Evolutionary conservation across 2,888 invertebrate species (phyloP).

Genomic region (Criorhina ranunculi): DNA sequence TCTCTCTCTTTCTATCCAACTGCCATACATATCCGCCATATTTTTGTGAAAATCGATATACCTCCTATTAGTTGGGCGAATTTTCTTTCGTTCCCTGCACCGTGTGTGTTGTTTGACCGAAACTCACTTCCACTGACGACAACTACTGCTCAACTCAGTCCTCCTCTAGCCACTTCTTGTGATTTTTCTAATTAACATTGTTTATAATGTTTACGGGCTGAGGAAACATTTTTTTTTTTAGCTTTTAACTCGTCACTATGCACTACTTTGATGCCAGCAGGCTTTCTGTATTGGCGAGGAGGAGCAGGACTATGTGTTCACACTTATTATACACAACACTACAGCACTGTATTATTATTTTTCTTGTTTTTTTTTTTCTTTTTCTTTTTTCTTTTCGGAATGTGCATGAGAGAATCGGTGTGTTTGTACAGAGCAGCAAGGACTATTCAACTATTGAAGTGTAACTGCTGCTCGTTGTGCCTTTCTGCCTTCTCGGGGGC

Average conservation of each 20-base stretch:
- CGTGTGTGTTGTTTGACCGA: conserved; percentile 47
- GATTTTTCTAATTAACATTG: conserved; percentile 71
- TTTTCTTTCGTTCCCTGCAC: conserved; percentile 71
- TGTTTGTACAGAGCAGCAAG: conserved; percentile 45
- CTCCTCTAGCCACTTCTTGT: conserved; percentile 65
- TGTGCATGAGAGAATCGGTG: conserved; percentile 37
- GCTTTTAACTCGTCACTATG: conserved; percentile 3
- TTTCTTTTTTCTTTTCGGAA: conserved; percentile 19
- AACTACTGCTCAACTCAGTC: conserved; percentile 35
- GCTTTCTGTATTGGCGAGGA: no score
- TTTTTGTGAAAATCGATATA: conserved; percentile 77
- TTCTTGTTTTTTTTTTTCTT: conserved; percentile 3
- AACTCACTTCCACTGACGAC: conserved; percentile 44
- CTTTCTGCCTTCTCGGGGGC: conserved; percentile 9
- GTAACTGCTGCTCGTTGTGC: conserved; percentile 38
- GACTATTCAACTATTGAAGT: conserved; percentile 45
- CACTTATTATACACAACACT: conserved; percentile 49
- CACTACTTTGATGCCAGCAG: neutral
- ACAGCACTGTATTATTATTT: conserved; percentile 28
- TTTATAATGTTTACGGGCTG: conserved; percentile 52
- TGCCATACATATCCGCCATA: conserved; percentile 70
- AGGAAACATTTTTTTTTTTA: conserved; percentile 38
- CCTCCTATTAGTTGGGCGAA: conserved; percentile 76
- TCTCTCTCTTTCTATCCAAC: conserved; percentile 71
- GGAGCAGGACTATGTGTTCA: conserved; percentile 9